Base-by-base conservation (phyloP, 2,888 invertebrate species). In the Drosophila paracracens region DNA sequence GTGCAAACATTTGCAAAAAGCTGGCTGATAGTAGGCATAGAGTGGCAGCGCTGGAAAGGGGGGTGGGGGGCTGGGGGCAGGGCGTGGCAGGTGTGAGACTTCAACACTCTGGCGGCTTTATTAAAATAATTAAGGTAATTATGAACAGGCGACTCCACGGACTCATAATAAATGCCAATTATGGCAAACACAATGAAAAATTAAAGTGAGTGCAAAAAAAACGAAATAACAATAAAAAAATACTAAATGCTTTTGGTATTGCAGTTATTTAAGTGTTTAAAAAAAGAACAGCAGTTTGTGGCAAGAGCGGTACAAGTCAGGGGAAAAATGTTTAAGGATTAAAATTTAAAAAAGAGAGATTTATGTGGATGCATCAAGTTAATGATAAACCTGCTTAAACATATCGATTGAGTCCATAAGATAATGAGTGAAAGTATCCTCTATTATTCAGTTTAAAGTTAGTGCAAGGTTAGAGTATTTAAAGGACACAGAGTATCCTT, bases 41-140 rank as follows among this genome's bases (percentile, higher is more conserved):
- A 13, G 2, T 1, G 4, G 31, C 7, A 18, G 16, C 1, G 4
- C 0, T 2, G 10, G 1, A 33, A 13, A 5, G 21, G n/a, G 31
- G 54, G 29, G 25, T 11, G n/a, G 7, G 1, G 13, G 21, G 2
- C 11, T 1, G 40, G n/a, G 11, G 2, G 21, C 13, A 13, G 43
- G 6, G 13, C 7, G 46, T 21, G 25, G 13, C 13, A 43, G 25
- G 50, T n/a, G 63, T 50, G 52, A n/a, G 63, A 51, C 60, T 72
- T 62, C 66, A 59, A 67, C 78, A 70, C 80, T 70, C 81, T 70
- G 76, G 74, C 76, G 75, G 83, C 33, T 82, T 88, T 88, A 89
- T 84, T 89, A 89, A 89, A 90, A 88, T 90, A 89, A 89, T 89
- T 90, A 80, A 83, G 89, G 85, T 88, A 89, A 89, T 89, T 90